phyloP scores from a whole-genome alignment of 2,113 vertebrate genomes.

The Microtus richardsoni region DNA sequence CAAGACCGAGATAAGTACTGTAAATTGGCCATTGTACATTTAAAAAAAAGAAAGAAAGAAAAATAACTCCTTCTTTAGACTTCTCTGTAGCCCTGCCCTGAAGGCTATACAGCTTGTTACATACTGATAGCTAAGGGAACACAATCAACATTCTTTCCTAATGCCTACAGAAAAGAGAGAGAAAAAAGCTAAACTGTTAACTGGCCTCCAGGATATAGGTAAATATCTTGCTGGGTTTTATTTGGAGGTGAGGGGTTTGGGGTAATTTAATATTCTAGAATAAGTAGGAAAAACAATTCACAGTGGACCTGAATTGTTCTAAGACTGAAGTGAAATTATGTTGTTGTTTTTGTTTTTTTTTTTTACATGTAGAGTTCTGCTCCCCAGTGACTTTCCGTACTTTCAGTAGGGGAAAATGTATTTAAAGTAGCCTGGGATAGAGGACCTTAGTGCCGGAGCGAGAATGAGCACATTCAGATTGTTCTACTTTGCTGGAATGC shows the following conservation, averaged over 20 bases:
- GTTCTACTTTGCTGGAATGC: not conserved
- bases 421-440: conserved; percentile 13
- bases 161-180: conserved; percentile 40
- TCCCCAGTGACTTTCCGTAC: not conserved
- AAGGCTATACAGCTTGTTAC: conserved; percentile 55
- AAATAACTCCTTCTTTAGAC: conserved; percentile 8
- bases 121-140: conserved; percentile 66
- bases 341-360: not conserved
- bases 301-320: conserved; percentile 7
- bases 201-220: conserved; percentile 30
- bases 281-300: conserved; percentile 45
- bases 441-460: not conserved
- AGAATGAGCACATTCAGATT: not conserved
- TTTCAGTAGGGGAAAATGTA: conserved; percentile 30
- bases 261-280: not conserved
- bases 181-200: not conserved
- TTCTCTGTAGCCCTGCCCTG: conserved; percentile 59
- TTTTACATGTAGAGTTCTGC: not conserved
- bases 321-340: not conserved
- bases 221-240: not conserved
- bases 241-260: fast-evolving
- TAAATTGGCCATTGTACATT: conserved; percentile 45
- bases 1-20: conserved; percentile 67
- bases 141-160: conserved; percentile 30
- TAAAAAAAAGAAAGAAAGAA: not conserved